Evolutionary conservation across 23 tunicate species (phyloP), one percentile per base, ranked within the genome.

Genomic region (Botrylloides violaceus): DNA sequence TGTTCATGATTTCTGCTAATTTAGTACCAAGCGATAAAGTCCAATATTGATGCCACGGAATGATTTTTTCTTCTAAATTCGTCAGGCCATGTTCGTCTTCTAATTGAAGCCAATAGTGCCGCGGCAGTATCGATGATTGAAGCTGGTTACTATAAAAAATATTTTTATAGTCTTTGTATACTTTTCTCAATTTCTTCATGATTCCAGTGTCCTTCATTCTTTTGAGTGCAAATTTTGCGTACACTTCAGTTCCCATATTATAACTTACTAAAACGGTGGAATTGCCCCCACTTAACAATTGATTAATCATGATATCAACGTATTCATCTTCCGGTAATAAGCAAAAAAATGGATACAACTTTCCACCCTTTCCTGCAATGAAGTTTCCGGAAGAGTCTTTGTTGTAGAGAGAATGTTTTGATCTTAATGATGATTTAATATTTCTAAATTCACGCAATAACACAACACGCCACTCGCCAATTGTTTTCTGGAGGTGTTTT

Each of bases 281-380:
- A 2, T 90, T 73, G 2, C 97, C 97, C 12, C 81, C 70, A 2
- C 39, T 53, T n/a, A 82, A 25, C 37, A 90, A 23, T 47, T 70
- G 77, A 47, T 63, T 66, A 65, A 90, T 70, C 27, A 90, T 90
- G 38, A 83, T 79, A 6, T 90, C 82, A 66, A 79, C 77, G 47
- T 82, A 90, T 6, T 48, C 81, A 26, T 70, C 75, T 2, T 78
- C 85, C 2, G 85, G 82, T 19, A 90, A 39, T 7, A 83, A 28
- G 43, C 86, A 83, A 3, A 90, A 59, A 71, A 83, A 90, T 1
- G 97, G 97, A 64, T 80, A 87, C 2, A 78, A 66, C 3, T 59
- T 59, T 55, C 74, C 81, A 18, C 81, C 73, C 49, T 30, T 43
- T 43, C 12, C 9, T 43, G 53, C 15, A 7, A 15, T 43, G 53